These are phyloP conservation scores for Chloroceryle amazona DNA, from an alignment of 2,797 vertebrate species.

Conservation along the genomic window DNA sequence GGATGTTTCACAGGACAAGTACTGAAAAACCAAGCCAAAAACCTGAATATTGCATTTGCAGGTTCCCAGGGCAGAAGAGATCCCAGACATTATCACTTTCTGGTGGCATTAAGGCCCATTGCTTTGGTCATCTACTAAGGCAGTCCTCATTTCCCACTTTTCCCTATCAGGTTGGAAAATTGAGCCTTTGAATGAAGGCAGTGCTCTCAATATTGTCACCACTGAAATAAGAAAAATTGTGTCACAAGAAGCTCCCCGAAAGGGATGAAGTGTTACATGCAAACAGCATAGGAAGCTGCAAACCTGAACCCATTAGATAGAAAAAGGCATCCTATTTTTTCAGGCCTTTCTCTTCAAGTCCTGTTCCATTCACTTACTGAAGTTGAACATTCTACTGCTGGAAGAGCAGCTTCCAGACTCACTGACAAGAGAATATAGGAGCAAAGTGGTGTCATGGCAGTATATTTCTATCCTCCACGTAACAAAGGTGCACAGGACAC, in stretches of 20 bases:
- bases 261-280: fast-evolving
- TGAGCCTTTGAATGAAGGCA: background rate
- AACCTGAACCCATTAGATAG: fast-evolving
- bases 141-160: background rate
- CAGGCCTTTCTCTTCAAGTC: background rate
- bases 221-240: fast-evolving
- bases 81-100: background rate
- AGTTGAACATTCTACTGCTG: background rate
- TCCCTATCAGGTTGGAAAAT: background rate
- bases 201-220: background rate
- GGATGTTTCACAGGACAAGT: background rate
- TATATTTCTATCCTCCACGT: fast-evolving
- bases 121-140: too few species aligned
- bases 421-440: fast-evolving
- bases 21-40: background rate
- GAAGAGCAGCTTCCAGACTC: background rate
- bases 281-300: background rate
- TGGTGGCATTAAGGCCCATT: too few species aligned
- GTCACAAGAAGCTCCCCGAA: background rate
- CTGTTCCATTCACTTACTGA: fast-evolving
- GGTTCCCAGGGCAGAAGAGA: background rate
- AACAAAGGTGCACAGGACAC: background rate
- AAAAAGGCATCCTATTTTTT: background rate
- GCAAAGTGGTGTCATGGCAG: fast-evolving
- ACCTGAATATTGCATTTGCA: fast-evolving